Evolutionary conservation across 2,113 vertebrate species (phyloP).

Genomic region (Cynocephalus volans): DNA sequence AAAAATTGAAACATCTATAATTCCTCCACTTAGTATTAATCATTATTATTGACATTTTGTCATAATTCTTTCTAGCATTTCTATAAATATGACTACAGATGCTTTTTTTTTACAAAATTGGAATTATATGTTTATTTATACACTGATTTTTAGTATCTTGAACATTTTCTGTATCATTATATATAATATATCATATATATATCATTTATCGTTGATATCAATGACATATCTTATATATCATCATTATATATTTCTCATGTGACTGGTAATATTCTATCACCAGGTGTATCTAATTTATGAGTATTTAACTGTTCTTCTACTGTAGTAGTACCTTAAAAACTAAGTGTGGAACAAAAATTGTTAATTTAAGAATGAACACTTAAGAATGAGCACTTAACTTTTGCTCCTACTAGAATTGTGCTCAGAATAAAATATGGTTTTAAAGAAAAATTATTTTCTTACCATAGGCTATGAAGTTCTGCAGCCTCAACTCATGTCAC

Average conservation of each 20-base stretch:
- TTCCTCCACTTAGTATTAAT: constrained; percentile 11
- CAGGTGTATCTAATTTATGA: not conserved
- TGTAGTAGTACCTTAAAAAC: constrained; percentile 13
- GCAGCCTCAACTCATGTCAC: not conserved
- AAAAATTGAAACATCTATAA: not conserved
- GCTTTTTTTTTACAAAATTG: constrained; percentile 30
- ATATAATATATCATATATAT: not conserved
- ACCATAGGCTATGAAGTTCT: not conserved
- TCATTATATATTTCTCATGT: not conserved
- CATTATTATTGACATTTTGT: not conserved
- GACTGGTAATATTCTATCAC: not conserved
- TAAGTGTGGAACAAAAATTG: not conserved
- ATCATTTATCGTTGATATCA: no score
- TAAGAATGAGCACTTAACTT: constrained; percentile 12
- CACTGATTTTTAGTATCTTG: constrained; percentile 10
- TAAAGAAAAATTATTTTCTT: constrained; percentile 13
- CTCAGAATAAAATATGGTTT: constrained; percentile 23
- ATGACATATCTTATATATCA: no score
- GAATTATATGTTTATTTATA: not conserved
- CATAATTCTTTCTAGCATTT: not conserved
- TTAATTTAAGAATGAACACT: constrained; percentile 31
- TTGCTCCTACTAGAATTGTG: not conserved
- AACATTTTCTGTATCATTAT: not conserved
- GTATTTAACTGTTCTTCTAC: not conserved
- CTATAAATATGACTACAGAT: not conserved